These are phyloP conservation scores for Andrena chrysosceles DNA, from an alignment of 2,888 invertebrate species.

Conservation along the genomic window DNA sequence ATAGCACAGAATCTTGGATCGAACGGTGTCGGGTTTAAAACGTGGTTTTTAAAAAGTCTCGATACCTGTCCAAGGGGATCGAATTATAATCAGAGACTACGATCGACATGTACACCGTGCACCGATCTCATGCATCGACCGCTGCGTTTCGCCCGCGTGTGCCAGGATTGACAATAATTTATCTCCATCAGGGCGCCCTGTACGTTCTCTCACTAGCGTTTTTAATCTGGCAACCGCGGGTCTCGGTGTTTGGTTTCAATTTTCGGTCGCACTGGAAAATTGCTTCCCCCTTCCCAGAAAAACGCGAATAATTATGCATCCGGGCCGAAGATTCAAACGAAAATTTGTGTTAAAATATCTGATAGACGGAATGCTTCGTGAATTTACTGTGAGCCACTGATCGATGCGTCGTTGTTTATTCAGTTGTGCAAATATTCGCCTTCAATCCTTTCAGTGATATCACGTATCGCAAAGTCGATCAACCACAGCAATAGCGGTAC, in stretches of 20 bases:
- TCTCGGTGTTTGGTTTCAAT: constrained; percentile 16
- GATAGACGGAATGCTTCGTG: background rate
- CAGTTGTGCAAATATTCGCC: background rate
- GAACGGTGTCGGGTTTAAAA: constrained; percentile 35
- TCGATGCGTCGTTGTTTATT: background rate
- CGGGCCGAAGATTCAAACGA: too few relatives aligned
- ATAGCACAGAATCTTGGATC: constrained; percentile 43
- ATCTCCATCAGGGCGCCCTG: constrained; percentile 67
- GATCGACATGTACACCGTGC: constrained; percentile 41
- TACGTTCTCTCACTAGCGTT: constrained; percentile 17
- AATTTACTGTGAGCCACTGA: background rate
- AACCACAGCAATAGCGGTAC: background rate
- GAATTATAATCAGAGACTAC: constrained; percentile 58
- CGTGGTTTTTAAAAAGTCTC: constrained; percentile 28
- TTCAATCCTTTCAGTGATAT: background rate
- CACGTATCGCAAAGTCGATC: constrained; percentile 1
- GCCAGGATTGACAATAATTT: constrained; percentile 67
- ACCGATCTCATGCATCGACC: background rate
- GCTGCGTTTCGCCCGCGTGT: constrained; percentile 31
- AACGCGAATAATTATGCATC: constrained; percentile 8
- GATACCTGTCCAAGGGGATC: constrained; percentile 26
- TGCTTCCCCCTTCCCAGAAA: background rate
- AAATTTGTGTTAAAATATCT: too few relatives aligned
- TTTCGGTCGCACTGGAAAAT: constrained; percentile 15
- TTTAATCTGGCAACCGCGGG: constrained; percentile 39